Base-by-base conservation (phyloP, 2,797 vertebrate species). In the Mallotus villosus region DNA sequence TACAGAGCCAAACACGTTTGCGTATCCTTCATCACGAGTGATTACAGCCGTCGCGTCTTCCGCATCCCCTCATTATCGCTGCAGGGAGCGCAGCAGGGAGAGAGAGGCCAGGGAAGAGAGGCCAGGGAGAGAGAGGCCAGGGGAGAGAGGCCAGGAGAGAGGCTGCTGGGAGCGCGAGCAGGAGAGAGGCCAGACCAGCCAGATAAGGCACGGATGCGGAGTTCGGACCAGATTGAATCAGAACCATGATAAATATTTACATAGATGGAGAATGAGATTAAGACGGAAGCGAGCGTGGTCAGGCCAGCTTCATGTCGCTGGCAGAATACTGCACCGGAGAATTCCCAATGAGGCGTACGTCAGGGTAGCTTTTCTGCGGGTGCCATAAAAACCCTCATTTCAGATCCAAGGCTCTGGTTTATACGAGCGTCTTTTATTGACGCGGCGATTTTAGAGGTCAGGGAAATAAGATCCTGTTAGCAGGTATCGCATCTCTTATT, bases 231-330 rank as follows among this genome's bases (percentile, higher is more conserved):
- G 74, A 83, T 82, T 77, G 74, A 83, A 85, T 84, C 67, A 78
- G 71, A 60, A 63, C 37, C 79, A 72, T 49, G 67, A 75, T 76
- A 83, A 84, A 78, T 82, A 85, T 85, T 78, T 80, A 74, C 81
- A 78, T 79, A 83, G 53, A 74, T 81, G 65, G 82, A 67, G 72
- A 84, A 84, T 79, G 34, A 83, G 72, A 79, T 83, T 79, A 82
- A 29, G 27, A 57, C 29, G 37, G 32, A 29, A 19, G 51, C 60
- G 62, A 76, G 68, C 70, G 62, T 66, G 76, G 73, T 81, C 61
- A 29, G 41, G 66, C 55, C 22, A 5, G 63, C 63, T 51, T 51
- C 53, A 34, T 29, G 51, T 51, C 24, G 41, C 64, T n/a, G 55
- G 66, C 71, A 70, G 70, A 79, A 34, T 24, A 25, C 68, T 73